Base-by-base conservation (phyloP, 2,797 vertebrate species). In the Gadopsis bispinosus region DNA sequence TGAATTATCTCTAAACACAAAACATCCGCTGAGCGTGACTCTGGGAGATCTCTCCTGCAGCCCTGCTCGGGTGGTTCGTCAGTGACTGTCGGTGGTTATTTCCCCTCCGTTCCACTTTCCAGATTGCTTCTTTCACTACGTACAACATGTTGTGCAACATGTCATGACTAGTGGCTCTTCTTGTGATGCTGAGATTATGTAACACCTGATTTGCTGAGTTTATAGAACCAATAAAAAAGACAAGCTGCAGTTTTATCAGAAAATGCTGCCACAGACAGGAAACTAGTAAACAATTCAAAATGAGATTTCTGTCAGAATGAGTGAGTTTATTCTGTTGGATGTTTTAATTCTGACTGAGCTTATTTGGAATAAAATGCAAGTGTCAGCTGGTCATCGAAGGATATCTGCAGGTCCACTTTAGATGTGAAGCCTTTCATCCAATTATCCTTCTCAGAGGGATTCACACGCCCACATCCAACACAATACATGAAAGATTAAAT, bases 401-500 rank as follows among this genome's bases (percentile, higher is more conserved):
- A 35, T 2, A 13, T 17, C 62, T 31, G 47, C 59, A 22, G 29
- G 26, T 48, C 35, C 31, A n/a, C 11, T 53, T 16, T 33, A 50
- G 20, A n/a, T 8, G n/a, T 43, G 7, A 14, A 10, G 14, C 7
- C 17, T 69, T 58, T 65, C 19, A 59, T 59, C 20, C 20, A 5
- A 1, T 20, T 16, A 10, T 60, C 39, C 10, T 65, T 76, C 70
- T 75, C 71, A 0, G 1, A 47, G 64, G 81, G 69, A 65, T 20
- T 60, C 75, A 64, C 75, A 81, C 84, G 0, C 81, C 72, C 69
- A 55, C 3, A 3, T 3, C 1, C 48, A 14, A 14, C 59, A 79
- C 77, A 84, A 81, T 55, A 22, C 75, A 33, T 14, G 1, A n/a
- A 26, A 35, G 39, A 16, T 35, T 4, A 29, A 45, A 50, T 0